Conservation (phyloP, 2,113 vertebrate species). For the Alligator mississippiensis region DNA sequence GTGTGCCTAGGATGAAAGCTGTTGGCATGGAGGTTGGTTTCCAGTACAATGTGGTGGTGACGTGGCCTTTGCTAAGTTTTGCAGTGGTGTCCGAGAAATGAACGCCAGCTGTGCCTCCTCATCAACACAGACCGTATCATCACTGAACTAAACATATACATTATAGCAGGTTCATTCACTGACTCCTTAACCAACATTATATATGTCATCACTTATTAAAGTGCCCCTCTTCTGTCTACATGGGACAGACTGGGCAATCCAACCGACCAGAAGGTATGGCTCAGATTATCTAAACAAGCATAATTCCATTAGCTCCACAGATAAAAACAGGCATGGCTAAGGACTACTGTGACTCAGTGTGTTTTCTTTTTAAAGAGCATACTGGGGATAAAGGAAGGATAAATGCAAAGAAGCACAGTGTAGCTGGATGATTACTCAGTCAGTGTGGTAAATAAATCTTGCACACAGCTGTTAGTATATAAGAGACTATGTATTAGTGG, state of each 20-base stretch:
- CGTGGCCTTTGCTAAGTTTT: too few species aligned
- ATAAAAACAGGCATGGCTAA: neutral
- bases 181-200: too few species aligned
- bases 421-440: neutral
- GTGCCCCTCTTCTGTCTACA: too few species aligned
- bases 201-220: too few species aligned
- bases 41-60: too few species aligned
- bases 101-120: too few species aligned
- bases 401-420: neutral
- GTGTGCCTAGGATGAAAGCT: too few species aligned
- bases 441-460: conserved; percentile 7
- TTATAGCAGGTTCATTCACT: too few species aligned
- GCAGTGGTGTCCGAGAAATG: too few species aligned
- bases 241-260: neutral
- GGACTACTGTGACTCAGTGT: neutral
- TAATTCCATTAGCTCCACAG: neutral
- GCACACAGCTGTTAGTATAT: neutral
- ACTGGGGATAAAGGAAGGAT: neutral
- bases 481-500: neutral
- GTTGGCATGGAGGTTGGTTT: too few species aligned
- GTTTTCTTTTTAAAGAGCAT: neutral
- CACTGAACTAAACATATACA: too few species aligned
- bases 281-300: neutral
- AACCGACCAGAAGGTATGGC: neutral
- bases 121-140: too few species aligned